Conservation (phyloP, 2,113 vertebrate genomes). For the Bubo bubo region DNA sequence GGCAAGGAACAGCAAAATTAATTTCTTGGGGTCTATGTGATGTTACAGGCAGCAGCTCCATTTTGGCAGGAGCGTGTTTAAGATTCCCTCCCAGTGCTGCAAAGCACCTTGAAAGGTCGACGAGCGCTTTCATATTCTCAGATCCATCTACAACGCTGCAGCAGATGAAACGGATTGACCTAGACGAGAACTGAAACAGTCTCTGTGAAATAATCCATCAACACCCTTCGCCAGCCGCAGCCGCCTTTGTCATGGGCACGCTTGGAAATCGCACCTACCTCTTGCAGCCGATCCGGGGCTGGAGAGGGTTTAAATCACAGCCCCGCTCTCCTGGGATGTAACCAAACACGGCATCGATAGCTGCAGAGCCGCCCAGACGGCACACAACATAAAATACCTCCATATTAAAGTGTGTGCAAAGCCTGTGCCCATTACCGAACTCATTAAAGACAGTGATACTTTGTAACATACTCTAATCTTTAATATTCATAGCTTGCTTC, state of each 20-base stretch:
- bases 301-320: neutral
- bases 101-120: conserved; percentile 62
- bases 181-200: neutral
- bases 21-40: neutral
- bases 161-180: conserved; percentile 37
- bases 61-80: conserved; percentile 15
- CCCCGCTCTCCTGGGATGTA: conserved; percentile 25
- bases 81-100: conserved; percentile 47
- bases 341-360: neutral
- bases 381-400: neutral
- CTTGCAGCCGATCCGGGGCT: neutral
- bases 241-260: neutral
- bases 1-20: fast-evolving
- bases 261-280: neutral
- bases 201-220: conserved; percentile 12
- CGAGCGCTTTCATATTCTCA: neutral
- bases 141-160: neutral
- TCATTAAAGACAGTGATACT: conserved; percentile 49
- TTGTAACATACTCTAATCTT: conserved; percentile 55
- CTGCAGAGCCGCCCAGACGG: neutral
- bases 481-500: conserved; percentile 75
- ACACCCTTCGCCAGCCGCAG: neutral
- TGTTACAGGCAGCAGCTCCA: neutral
- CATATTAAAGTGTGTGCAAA: neutral
- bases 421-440: conserved; percentile 40